phyloP scores from a whole-genome alignment of 1,140 invertebrate genomes.

The Chironomus striatipennis region DNA sequence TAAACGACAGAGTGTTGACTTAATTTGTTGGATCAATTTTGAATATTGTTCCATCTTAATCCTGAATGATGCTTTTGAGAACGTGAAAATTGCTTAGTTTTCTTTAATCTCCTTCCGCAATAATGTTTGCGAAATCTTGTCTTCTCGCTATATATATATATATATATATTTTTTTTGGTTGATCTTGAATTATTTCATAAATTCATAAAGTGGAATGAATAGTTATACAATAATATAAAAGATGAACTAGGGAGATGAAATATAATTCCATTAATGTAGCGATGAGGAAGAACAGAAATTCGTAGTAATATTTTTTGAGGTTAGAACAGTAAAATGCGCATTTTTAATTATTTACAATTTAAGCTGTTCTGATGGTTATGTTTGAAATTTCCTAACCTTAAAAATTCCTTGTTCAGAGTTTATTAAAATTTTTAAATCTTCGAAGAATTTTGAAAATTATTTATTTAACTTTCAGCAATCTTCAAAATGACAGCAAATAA shows the following conservation, averaged over 20 bases:
- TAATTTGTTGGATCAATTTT: conserved; percentile 19
- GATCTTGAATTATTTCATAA: background rate
- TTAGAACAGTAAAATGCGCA: too few species aligned
- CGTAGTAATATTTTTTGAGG: too few species aligned
- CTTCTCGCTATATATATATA: background rate
- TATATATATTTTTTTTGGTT: background rate
- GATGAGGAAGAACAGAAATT: too few species aligned
- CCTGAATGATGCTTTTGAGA: background rate
- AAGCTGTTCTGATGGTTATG: too few species aligned
- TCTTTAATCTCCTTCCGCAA: background rate
- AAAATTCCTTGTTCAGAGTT: too few species aligned
- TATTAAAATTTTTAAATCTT: too few species aligned
- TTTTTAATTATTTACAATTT: too few species aligned
- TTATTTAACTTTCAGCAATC: too few species aligned
- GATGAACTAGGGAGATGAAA: background rate
- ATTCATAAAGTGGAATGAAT: background rate
- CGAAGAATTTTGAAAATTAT: too few species aligned
- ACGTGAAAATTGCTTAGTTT: background rate
- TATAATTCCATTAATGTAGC: conserved; percentile 2
- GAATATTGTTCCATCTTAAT: background rate
- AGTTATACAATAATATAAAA: background rate
- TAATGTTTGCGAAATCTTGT: background rate
- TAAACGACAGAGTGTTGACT: background rate
- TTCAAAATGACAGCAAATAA: too few species aligned
- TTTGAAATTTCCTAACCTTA: too few species aligned